Evolutionary conservation across 2,888 invertebrate genomes (phyloP).

Genomic region (Pantelozetes paolii): DNA sequence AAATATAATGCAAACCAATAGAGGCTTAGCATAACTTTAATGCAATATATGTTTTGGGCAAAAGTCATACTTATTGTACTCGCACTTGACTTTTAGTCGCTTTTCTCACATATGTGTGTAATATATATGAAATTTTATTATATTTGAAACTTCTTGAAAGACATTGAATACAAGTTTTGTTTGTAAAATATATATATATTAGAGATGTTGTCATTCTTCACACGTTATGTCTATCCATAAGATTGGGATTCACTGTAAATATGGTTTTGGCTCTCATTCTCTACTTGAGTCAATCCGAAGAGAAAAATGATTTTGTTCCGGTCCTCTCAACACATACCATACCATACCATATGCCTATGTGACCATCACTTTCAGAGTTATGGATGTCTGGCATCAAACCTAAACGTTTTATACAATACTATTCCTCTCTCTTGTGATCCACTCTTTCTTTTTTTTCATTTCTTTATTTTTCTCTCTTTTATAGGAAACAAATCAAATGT

Average conservation of each 20-base stretch:
- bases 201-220: not conserved
- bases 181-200: conserved; percentile 2
- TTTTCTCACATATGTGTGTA: conserved; percentile 9
- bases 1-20: conserved; percentile 24
- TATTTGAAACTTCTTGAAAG: conserved; percentile 23
- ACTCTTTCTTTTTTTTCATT: conserved; percentile 7
- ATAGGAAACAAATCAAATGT: conserved; percentile 11
- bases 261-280: not conserved
- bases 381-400: conserved; percentile 9
- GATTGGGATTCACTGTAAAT: not conserved
- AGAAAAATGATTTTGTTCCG: conserved; percentile 34
- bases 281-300: conserved; percentile 9
- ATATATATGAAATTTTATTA: conserved; percentile 32
- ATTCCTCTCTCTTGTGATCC: not conserved
- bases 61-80: conserved; percentile 25
- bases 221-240: conserved; percentile 36
- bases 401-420: conserved; percentile 29
- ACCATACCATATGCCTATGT: not conserved
- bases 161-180: conserved; percentile 20
- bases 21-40: conserved; percentile 29
- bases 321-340: conserved; percentile 3
- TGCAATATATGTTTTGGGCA: not conserved
- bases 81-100: conserved; percentile 20
- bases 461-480: not conserved
- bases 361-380: conserved; percentile 3